A percentile compares a stretch with the other conserved stretches of the same genome.
phyloP scores from a whole-genome alignment of 1,140 invertebrate species.

The Drosophila yakuba region DNA sequence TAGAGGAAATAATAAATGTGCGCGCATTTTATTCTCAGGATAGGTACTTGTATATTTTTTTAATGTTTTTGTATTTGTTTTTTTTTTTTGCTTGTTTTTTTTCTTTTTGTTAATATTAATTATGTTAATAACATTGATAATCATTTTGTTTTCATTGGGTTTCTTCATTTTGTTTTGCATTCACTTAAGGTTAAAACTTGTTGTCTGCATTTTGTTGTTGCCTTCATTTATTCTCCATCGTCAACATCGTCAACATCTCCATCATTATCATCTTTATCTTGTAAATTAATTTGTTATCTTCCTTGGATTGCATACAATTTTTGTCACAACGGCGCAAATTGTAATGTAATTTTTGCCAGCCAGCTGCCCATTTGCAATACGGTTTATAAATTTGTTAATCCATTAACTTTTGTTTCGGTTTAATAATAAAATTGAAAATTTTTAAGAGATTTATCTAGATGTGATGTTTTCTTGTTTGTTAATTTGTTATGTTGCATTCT shows the following conservation, averaged over 20 bases:
- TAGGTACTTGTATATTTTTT: constrained; percentile 83
- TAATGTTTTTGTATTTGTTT: constrained; percentile 72
- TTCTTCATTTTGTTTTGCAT: constrained; percentile 55
- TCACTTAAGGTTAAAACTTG: constrained; percentile 78
- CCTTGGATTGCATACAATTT: constrained; percentile 68
- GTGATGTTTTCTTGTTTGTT: constrained; percentile 70
- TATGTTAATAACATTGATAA: constrained; percentile 83
- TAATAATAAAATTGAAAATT: constrained; percentile 83
- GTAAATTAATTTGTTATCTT: constrained; percentile 73
- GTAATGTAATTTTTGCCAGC: constrained; percentile 62
- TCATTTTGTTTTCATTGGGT: constrained; percentile 65
- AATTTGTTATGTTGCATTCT: constrained; percentile 73
- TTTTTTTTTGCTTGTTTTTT: constrained; percentile 54
- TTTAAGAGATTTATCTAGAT: constrained; percentile 83
- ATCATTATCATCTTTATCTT: constrained; percentile 40
- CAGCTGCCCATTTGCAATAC: constrained; percentile 66
- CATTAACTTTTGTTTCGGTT: constrained; percentile 74
- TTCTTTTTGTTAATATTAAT: constrained; percentile 76
- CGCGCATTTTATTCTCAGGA: constrained; percentile 82
- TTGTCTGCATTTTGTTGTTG: constrained; percentile 65
- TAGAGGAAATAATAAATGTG: constrained; percentile 83
- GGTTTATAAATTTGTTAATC: constrained; percentile 76
- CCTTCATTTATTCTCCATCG: constrained; percentile 24
- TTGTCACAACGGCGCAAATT: constrained; percentile 61
- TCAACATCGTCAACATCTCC: constrained; percentile 27